phyloP scores from a whole-genome alignment of 2,888 invertebrate genomes.

The Heliconius cydno region DNA sequence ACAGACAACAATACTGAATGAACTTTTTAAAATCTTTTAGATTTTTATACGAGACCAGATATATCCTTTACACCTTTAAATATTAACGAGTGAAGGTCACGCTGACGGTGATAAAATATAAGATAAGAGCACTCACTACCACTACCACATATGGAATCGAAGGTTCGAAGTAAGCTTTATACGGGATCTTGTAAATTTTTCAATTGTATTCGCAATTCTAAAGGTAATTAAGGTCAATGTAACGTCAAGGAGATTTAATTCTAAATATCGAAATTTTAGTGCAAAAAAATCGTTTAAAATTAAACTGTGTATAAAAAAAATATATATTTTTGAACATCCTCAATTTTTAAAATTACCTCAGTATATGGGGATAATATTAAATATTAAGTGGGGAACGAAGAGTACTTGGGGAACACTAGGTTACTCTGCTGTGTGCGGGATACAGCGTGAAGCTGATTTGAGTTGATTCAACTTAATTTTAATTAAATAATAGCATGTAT shows the following conservation, averaged over 20 bases:
- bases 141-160: slow-evolving; percentile 12
- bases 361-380: too few relatives aligned
- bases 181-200: neutral
- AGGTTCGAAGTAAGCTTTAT: neutral
- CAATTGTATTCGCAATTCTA: neutral
- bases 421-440: too few relatives aligned
- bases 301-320: too few relatives aligned
- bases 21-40: neutral
- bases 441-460: too few relatives aligned
- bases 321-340: neutral
- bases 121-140: slow-evolving; percentile 1
- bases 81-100: slow-evolving; percentile 13
- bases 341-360: too few relatives aligned
- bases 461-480: too few relatives aligned
- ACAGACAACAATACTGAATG: neutral
- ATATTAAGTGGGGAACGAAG: too few relatives aligned
- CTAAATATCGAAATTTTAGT: neutral
- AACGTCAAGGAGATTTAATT: neutral
- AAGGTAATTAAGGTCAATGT: slow-evolving; percentile 19
- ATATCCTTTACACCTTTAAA: slow-evolving; percentile 1
- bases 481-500: too few relatives aligned
- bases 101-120: slow-evolving; percentile 7
- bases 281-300: neutral
- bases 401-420: too few relatives aligned
- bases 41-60: neutral